Percentiles rank a stretch among this genome's conserved stretches.
Conservation (phyloP, 2,113 vertebrate species). For the Nipponia nippon region DNA sequence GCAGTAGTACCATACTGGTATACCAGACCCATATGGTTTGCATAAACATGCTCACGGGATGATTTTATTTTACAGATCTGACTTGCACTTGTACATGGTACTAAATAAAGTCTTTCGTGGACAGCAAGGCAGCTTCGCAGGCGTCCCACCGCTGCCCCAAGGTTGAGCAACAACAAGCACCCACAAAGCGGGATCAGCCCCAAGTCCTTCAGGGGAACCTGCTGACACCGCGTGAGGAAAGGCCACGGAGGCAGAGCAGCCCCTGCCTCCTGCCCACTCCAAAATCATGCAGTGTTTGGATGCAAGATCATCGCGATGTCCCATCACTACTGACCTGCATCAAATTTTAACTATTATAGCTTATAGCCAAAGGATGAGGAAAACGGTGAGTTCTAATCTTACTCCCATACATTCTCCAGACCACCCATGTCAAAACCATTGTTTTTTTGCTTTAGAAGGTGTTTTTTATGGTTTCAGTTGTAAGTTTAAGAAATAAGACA, state of each 20-base stretch:
- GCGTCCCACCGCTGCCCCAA: neutral
- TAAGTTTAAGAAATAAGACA: neutral
- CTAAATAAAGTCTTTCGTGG: neutral
- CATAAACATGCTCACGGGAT: neutral
- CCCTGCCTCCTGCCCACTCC: no score
- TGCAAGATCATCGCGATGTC: neutral
- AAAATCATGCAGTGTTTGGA: no score
- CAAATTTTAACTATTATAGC: no score
- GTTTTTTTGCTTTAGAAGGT: neutral
- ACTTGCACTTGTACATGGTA: neutral
- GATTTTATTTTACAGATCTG: neutral
- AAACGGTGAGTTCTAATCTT: neutral
- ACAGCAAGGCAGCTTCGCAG: no score
- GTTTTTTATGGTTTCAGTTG: neutral
- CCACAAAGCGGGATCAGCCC: neutral
- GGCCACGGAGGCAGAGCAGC: neutral
- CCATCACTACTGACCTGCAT: neutral
- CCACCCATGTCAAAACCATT: neutral
- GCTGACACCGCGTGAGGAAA: fast-evolving
- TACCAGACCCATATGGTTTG: neutral
- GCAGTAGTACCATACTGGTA: no score
- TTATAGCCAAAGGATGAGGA: neutral
- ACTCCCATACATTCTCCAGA: fast-evolving
- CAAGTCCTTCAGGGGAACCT: neutral
- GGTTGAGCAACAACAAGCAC: no score